These are phyloP conservation scores for Osmerus mordax DNA, from an alignment of 2,113 vertebrate genomes.

Conservation along the genomic window DNA sequence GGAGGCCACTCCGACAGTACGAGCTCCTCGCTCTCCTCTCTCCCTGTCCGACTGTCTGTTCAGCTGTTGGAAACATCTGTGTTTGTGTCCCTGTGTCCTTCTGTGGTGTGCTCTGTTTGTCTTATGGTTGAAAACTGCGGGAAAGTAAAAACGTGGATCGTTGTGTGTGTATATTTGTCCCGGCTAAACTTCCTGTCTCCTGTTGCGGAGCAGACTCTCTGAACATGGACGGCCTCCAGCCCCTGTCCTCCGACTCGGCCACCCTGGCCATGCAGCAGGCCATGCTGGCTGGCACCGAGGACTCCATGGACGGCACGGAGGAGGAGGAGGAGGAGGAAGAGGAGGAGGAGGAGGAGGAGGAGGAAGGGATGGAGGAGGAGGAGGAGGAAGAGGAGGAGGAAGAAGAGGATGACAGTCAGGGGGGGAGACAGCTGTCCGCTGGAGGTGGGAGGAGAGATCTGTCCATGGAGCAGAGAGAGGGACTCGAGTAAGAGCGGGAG, in stretches of 20 bases:
- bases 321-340: slow-evolving; percentile 82
- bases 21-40: slow-evolving; percentile 24
- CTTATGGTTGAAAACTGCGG: too few species aligned
- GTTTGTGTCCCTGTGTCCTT: too few species aligned
- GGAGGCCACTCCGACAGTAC: slow-evolving; percentile 87
- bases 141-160: too few species aligned
- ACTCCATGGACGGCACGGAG: slow-evolving; percentile 92
- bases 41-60: too few species aligned
- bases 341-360: slow-evolving; percentile 83
- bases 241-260: slow-evolving; percentile 91
- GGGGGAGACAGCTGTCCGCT: slow-evolving; percentile 74
- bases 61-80: too few species aligned
- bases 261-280: slow-evolving; percentile 98
- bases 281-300: slow-evolving; percentile 86
- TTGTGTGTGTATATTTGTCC: neutral
- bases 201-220: slow-evolving; percentile 75
- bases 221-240: slow-evolving; percentile 89
- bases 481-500: slow-evolving; percentile 76
- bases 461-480: slow-evolving; percentile 90
- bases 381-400: slow-evolving; percentile 76
- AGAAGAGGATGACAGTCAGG: slow-evolving; percentile 74
- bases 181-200: neutral
- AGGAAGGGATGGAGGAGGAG: slow-evolving; percentile 73
- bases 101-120: too few species aligned
- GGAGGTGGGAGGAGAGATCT: slow-evolving; percentile 77